phyloP scores from a whole-genome alignment of 2,888 invertebrate species.

The Zelleria hepariella region DNA sequence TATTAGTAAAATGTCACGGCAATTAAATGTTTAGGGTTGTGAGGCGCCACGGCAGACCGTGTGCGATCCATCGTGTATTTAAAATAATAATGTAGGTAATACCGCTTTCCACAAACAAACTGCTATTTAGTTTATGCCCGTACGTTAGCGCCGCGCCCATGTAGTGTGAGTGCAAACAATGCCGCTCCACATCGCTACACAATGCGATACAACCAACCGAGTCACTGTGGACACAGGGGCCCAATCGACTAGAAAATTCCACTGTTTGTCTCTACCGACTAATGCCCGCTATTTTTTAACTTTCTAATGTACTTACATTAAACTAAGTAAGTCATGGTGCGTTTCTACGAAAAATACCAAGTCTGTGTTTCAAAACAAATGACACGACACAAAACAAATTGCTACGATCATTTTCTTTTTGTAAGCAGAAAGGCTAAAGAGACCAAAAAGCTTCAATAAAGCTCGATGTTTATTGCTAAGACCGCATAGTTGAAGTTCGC shows the following conservation, averaged over 20 bases:
- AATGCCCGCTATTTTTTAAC: background rate
- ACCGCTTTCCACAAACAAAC: background rate
- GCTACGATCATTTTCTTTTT: background rate
- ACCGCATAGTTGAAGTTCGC: conserved; percentile 29
- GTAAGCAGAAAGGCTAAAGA: background rate
- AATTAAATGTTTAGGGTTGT: conserved; percentile 40
- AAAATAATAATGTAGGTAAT: background rate
- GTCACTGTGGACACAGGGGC: background rate
- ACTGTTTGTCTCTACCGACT: background rate
- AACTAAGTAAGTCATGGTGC: background rate
- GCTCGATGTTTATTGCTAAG: conserved; percentile 31
- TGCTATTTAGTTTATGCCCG: conserved; percentile 16
- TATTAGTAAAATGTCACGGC: conserved; percentile 20
- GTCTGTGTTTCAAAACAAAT: background rate
- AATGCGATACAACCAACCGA: background rate
- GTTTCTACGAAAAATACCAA: background rate
- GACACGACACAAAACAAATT: conserved; percentile 2
- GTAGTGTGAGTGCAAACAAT: conserved; percentile 10
- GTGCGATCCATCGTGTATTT: background rate
- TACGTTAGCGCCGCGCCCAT: conserved; percentile 16
- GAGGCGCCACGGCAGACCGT: conserved; percentile 5
- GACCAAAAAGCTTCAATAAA: conserved; percentile 35
- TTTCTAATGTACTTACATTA: background rate
- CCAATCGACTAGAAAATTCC: background rate
- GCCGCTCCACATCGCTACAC: background rate